Evolutionary conservation across 1,140 invertebrate species (phyloP).

Genomic region (Bombus vancouverensis): DNA sequence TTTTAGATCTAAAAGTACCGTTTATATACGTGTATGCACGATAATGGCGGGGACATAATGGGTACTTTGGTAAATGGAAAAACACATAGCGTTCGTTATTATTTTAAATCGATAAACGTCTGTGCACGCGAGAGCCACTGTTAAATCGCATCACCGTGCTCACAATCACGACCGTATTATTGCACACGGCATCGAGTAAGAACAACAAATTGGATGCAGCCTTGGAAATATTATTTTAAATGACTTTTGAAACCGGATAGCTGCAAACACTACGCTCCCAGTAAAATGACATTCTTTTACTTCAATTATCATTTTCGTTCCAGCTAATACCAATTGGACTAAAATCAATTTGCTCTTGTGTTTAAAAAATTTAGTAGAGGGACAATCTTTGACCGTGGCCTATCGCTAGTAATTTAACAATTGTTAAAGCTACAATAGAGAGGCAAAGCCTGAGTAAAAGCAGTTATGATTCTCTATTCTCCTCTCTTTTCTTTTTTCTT

Average conservation of each 20-base stretch:
- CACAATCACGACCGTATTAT: slow-evolving; percentile 38
- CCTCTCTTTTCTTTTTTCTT: background rate
- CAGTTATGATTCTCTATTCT: background rate
- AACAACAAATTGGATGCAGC: slow-evolving; percentile 28
- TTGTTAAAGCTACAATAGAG: background rate
- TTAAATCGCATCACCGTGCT: slow-evolving; percentile 41
- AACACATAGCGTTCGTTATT: slow-evolving; percentile 32
- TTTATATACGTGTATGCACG: background rate
- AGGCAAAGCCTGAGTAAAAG: background rate
- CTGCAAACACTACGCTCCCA: background rate
- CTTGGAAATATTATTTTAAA: slow-evolving; percentile 38
- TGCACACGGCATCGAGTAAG: slow-evolving; percentile 11
- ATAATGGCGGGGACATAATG: background rate
- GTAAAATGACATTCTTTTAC: background rate
- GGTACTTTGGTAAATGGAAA: slow-evolving; percentile 38
- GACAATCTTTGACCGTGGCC: background rate
- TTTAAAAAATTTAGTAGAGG: background rate
- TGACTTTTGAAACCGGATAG: slow-evolving; percentile 6
- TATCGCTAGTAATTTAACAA: background rate
- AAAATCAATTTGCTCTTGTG: background rate
- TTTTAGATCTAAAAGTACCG: background rate
- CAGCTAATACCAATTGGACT: background rate
- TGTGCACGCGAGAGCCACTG: slow-evolving; percentile 27
- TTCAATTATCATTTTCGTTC: background rate
- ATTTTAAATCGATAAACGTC: slow-evolving; percentile 40